phyloP scores from a whole-genome alignment of 2,888 invertebrate genomes.

The Tenthredo scrophulariae region DNA sequence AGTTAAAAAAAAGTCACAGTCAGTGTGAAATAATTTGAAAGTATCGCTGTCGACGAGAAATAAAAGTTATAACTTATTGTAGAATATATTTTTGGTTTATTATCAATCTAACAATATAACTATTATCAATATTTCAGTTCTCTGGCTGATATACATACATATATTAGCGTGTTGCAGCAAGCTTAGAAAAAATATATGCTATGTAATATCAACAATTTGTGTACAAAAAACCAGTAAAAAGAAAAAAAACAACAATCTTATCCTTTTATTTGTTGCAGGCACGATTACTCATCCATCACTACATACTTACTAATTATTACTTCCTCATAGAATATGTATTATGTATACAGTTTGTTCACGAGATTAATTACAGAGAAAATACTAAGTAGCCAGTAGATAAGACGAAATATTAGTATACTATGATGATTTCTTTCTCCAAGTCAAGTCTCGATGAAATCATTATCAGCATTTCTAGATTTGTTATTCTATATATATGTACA shows the following conservation, averaged over 20 bases:
- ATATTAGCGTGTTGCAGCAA: not conserved
- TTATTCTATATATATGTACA: not conserved
- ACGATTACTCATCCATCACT: not conserved
- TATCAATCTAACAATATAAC: not conserved
- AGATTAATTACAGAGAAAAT: not conserved
- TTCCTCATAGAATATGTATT: not conserved
- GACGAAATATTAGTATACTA: not conserved
- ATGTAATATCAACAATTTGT: not conserved
- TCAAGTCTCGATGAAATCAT: not conserved
- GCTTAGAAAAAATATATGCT: conserved; percentile 34
- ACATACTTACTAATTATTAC: not conserved
- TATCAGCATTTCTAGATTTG: not conserved
- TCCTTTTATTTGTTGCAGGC: not conserved
- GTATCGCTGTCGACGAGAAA: not conserved
- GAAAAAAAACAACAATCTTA: not conserved
- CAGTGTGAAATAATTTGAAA: not conserved
- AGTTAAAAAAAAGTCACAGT: too few relatives aligned
- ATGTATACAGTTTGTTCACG: not conserved
- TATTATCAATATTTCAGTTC: not conserved
- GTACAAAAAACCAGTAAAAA: not conserved
- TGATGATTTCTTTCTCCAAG: not conserved
- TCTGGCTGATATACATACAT: not conserved
- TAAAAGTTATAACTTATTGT: not conserved
- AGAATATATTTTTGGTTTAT: conserved; percentile 36
- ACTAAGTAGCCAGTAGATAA: not conserved